phyloP scores from a whole-genome alignment of 2,797 vertebrate genomes.

The Neoniphon sammara region DNA sequence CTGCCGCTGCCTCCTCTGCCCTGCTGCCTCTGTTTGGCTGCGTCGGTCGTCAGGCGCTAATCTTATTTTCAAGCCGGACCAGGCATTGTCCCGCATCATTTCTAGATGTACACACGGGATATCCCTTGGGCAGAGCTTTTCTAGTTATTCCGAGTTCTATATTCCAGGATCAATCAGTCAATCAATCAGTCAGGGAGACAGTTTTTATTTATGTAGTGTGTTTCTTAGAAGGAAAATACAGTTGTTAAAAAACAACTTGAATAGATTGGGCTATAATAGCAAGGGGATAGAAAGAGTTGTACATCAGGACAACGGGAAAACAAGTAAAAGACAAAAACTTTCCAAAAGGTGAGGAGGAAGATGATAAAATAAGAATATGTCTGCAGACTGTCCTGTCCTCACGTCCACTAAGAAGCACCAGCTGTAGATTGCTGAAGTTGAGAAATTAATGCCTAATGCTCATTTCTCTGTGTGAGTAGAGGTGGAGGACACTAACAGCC shows the following conservation, averaged over 20 bases:
- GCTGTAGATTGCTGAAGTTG: slow-evolving; percentile 2
- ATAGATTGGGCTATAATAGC: too few relatives aligned
- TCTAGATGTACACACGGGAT: background rate
- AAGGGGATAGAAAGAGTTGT: background rate
- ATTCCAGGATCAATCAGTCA: background rate
- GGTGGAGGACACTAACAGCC: slow-evolving; percentile 3
- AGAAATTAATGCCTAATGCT: slow-evolving; percentile 31
- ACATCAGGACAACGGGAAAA: background rate
- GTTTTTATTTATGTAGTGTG: too few relatives aligned
- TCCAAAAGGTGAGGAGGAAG: too few relatives aligned
- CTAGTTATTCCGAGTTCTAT: background rate
- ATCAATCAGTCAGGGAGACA: background rate
- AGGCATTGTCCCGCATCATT: background rate
- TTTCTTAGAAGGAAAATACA: too few relatives aligned
- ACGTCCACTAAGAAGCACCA: too few relatives aligned
- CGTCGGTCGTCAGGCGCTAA: background rate
- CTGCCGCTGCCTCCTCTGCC: background rate
- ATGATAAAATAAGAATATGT: too few relatives aligned
- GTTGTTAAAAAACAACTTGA: too few relatives aligned
- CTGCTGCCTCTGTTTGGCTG: background rate
- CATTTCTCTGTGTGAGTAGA: slow-evolving; percentile 7
- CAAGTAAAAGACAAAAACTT: background rate
- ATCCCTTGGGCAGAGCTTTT: background rate
- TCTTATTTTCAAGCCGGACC: background rate
- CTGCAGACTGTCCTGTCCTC: too few relatives aligned